Evolutionary conservation across 2,797 vertebrate species (phyloP).

Genomic region (Falco concolor): DNA sequence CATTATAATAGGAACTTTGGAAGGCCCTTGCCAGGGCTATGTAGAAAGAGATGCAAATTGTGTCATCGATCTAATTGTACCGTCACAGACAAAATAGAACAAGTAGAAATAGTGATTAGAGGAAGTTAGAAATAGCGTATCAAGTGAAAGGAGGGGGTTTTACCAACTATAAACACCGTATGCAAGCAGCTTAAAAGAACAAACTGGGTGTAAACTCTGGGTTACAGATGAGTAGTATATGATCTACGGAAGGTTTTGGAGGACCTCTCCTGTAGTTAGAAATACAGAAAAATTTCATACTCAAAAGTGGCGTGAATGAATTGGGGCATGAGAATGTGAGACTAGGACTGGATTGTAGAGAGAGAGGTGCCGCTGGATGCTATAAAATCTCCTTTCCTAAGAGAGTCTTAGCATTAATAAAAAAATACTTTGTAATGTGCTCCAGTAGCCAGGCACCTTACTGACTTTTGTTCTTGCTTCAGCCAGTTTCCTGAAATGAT

Average conservation of each 20-base stretch:
- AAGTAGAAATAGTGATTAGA: neutral
- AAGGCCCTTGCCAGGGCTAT: neutral
- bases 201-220: neutral
- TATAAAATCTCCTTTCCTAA: neutral
- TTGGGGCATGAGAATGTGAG: neutral
- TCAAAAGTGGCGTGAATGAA: neutral
- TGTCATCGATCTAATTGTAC: neutral
- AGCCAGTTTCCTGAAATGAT: neutral
- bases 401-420: neutral
- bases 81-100: neutral
- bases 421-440: neutral
- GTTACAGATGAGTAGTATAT: too few relatives aligned
- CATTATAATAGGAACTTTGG: neutral
- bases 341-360: neutral
- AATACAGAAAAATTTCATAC: neutral
- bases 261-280: neutral
- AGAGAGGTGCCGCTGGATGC: neutral
- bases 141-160: neutral
- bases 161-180: neutral
- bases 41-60: neutral
- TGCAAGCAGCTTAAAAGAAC: neutral
- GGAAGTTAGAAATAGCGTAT: neutral
- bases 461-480: neutral
- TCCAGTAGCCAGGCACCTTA: neutral
- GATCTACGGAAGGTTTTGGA: accelerated